Percentiles rank a stretch among this genome's conserved stretches.
Conservation (phyloP, 2,113 vertebrate genomes). For the Pseudorectes ferrugineus region DNA sequence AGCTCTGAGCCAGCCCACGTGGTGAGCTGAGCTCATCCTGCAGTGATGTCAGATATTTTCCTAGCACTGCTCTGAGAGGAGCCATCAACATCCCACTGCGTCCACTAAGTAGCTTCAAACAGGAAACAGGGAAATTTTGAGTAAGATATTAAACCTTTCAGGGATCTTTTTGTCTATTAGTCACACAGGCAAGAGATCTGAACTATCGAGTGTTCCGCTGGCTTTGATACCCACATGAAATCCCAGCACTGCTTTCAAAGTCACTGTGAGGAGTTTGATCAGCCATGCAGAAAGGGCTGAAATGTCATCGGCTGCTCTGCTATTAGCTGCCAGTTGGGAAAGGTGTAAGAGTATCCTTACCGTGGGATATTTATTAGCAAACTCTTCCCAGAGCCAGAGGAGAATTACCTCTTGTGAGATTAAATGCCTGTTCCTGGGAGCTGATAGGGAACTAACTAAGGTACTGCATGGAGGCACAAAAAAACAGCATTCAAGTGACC, state of each 20-base stretch:
- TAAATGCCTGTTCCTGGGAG: background rate
- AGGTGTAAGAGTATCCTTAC: constrained; percentile 26
- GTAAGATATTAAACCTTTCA: background rate
- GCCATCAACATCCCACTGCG: background rate
- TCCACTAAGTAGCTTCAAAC: constrained; percentile 31
- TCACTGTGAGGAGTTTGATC: constrained; percentile 3
- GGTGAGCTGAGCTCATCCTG: background rate
- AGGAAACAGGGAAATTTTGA: background rate
- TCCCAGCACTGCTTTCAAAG: constrained; percentile 35
- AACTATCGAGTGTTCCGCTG: background rate
- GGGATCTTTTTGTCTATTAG: constrained; percentile 32
- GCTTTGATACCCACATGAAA: constrained; percentile 25
- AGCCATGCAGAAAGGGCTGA: constrained; percentile 62
- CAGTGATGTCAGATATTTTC: background rate
- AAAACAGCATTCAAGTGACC: background rate
- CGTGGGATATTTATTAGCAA: constrained; percentile 33
- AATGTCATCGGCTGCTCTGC: constrained; percentile 36
- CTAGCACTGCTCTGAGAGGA: background rate
- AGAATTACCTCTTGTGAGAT: constrained; percentile 41
- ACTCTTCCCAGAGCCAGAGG: background rate
- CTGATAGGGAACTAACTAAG: background rate
- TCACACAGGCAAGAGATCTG: constrained; percentile 20
- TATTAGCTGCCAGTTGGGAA: constrained; percentile 35
- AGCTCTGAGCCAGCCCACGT: background rate
- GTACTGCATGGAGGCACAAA: background rate